Conservation (phyloP, 2,797 vertebrate species). For the Sebastes flavidus region DNA sequence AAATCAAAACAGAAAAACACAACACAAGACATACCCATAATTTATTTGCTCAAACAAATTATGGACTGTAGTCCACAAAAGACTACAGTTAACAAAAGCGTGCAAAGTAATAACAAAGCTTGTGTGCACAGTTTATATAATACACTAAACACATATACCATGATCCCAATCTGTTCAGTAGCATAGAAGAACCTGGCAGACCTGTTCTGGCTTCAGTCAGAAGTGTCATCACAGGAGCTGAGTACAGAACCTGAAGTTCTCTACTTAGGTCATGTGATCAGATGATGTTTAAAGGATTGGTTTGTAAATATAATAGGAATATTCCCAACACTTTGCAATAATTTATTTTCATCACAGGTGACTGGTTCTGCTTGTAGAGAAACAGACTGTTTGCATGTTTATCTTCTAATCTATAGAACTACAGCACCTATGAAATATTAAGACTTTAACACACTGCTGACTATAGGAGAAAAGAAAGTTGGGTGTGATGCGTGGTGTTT, state of each 20-base stretch:
- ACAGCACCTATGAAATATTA: constrained; percentile 17
- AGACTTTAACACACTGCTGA: constrained; percentile 34
- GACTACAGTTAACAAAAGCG: constrained; percentile 23
- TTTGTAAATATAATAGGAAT: background rate
- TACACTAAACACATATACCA: constrained; percentile 46
- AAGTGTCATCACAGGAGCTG: background rate
- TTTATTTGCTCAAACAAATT: constrained; percentile 71
- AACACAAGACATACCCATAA: constrained; percentile 53
- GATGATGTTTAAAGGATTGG: background rate
- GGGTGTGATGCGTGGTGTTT: background rate
- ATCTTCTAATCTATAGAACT: constrained; percentile 27
- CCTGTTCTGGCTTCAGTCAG: background rate
- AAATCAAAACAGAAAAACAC: constrained; percentile 8
- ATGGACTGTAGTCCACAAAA: constrained; percentile 51
- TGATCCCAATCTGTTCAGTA: constrained; percentile 59
- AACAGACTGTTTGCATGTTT: constrained; percentile 61
- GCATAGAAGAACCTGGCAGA: constrained; percentile 33
- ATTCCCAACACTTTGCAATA: background rate
- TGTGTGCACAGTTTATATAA: background rate
- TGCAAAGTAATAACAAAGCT: constrained; percentile 19
- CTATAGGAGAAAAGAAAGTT: background rate
- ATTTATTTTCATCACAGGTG: background rate
- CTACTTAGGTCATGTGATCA: background rate
- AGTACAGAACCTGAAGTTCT: background rate
- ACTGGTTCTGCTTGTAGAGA: constrained; percentile 30